Conservation (phyloP, 2,113 vertebrate genomes). For the Naja naja region DNA sequence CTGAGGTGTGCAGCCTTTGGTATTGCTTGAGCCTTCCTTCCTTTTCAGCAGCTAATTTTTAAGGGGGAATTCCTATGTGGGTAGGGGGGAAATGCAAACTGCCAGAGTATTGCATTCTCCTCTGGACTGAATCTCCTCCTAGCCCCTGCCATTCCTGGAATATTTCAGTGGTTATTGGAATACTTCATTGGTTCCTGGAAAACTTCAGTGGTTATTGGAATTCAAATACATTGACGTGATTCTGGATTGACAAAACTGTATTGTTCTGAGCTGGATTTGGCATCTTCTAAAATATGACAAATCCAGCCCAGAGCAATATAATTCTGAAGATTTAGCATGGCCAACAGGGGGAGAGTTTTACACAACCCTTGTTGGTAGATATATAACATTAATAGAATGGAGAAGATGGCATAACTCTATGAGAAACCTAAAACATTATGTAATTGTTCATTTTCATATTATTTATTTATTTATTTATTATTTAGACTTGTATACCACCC, state of each 20-base stretch:
- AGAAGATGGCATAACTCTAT: neutral
- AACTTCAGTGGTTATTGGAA: neutral
- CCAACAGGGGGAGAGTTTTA: neutral
- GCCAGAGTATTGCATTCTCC: neutral
- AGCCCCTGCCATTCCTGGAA: neutral
- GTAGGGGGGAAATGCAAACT: neutral
- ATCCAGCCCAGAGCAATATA: neutral
- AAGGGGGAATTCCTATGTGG: neutral
- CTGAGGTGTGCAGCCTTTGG: neutral
- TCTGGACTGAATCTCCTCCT: neutral
- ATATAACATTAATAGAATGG: neutral
- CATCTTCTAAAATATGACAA: neutral
- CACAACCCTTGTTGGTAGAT: neutral
- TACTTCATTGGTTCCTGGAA: neutral
- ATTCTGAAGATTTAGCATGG: neutral
- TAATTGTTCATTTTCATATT: neutral
- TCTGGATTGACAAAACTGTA: neutral
- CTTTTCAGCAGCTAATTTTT: neutral
- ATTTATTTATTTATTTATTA: too few relatives aligned
- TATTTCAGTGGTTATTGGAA: neutral
- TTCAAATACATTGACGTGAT: neutral
- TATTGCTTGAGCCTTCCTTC: neutral
- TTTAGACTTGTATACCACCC: too few relatives aligned
- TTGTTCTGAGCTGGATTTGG: neutral
- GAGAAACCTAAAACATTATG: neutral